These are phyloP conservation scores for Phaethornis superciliosus DNA, from an alignment of 2,113 vertebrate species.

Conservation along the genomic window DNA sequence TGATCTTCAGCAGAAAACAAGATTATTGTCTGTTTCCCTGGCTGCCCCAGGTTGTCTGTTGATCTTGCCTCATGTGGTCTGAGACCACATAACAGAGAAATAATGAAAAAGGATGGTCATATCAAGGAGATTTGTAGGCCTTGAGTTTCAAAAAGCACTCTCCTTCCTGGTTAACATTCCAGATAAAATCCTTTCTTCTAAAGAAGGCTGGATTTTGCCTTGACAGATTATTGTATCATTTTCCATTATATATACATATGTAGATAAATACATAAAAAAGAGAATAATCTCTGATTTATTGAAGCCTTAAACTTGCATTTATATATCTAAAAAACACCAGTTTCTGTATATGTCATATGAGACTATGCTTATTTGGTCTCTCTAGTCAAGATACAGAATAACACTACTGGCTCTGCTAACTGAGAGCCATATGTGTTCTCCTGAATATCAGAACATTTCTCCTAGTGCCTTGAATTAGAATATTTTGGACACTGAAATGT, in stretches of 20 bases:
- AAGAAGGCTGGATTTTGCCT: neutral
- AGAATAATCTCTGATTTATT: neutral
- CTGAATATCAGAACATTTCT: neutral
- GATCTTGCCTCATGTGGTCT: constrained; percentile 1
- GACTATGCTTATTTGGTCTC: neutral
- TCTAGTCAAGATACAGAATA: neutral
- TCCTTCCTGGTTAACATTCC: neutral
- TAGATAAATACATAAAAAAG: neutral
- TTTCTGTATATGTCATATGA: neutral
- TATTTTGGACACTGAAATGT: neutral
- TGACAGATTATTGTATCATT: neutral
- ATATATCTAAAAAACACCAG: neutral
- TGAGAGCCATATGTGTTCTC: neutral
- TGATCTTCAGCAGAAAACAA: constrained; percentile 45
- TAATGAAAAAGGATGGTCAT: neutral
- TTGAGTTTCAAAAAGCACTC: neutral
- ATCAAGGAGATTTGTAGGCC: neutral
- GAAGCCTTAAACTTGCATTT: neutral
- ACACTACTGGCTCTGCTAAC: neutral
- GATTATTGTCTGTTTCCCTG: constrained; percentile 13
- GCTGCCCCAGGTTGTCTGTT: neutral
- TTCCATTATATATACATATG: neutral
- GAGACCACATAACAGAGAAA: neutral
- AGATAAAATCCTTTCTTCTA: neutral
- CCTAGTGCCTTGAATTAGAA: neutral